A percentile compares a stretch with the other conserved stretches of the same genome.
Evolutionary conservation across 2,888 invertebrate genomes (phyloP).

Genomic region (Microplitis deprimator): DNA sequence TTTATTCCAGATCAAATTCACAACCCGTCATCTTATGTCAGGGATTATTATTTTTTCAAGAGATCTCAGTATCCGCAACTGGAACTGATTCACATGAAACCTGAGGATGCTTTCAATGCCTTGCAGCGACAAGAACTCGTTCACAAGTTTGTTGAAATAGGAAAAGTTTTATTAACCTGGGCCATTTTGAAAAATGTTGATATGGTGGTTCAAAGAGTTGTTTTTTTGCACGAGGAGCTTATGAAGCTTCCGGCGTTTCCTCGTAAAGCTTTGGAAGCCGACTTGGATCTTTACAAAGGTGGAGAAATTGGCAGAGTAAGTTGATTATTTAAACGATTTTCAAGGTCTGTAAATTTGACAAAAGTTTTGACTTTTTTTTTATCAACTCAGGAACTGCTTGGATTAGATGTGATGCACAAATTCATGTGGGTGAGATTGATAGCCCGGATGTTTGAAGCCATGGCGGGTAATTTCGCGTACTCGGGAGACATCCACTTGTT

Average conservation of each 20-base stretch:
- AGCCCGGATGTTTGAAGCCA: conserved; percentile 96
- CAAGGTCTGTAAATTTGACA: neutral
- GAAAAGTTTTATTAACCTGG: conserved; percentile 94
- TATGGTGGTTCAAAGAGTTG: conserved; percentile 97
- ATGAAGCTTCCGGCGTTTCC: conserved; percentile 99
- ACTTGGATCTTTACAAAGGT: conserved; percentile 91
- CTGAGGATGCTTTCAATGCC: conserved; percentile 90
- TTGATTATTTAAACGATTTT: too few species aligned
- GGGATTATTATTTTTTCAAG: conserved; percentile 88
- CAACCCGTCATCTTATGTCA: conserved; percentile 93
- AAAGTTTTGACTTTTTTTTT: neutral
- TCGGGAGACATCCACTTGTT: conserved; percentile 98
- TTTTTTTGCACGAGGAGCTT: conserved; percentile 97
- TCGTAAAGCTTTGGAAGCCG: conserved; percentile 96
- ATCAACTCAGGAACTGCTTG: conserved; percentile 80
- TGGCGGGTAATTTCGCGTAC: conserved; percentile 97
- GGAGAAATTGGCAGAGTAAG: conserved; percentile 88
- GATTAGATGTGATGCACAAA: conserved; percentile 97
- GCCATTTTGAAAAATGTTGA: conserved; percentile 93
- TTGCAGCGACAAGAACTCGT: conserved; percentile 91
- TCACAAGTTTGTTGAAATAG: conserved; percentile 96
- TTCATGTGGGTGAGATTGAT: conserved; percentile 98
- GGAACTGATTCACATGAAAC: conserved; percentile 92
- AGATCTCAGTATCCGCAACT: conserved; percentile 98
- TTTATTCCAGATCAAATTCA: conserved; percentile 89